Base-by-base conservation (phyloP, 1,140 invertebrate species). In the Drosophila truncata region DNA sequence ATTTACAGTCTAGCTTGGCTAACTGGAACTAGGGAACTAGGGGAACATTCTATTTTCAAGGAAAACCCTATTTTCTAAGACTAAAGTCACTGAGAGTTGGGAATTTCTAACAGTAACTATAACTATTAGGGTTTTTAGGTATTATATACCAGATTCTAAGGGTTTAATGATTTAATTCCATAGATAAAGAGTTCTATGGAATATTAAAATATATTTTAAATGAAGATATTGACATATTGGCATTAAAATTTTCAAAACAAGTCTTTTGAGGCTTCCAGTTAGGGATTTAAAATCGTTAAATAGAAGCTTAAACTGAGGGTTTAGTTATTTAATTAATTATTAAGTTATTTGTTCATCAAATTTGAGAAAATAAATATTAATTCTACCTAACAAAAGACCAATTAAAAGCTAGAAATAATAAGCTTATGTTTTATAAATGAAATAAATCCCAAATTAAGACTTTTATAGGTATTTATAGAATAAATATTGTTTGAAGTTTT, bases 1-100 rank as follows among this genome's bases (percentile, higher is more conserved):
- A 70, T 70, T 70, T 70, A 69, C 63, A 69, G 64, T 37, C 29
- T 10, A 37, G 41, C 64, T 47, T 64, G 58, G 31, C 59, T 66
- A 66, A 29, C 13, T n/a, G 23, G 9, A 14, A 23, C 63, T 37
- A 13, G n/a, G 5, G 4, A 20, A 23, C 0, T n/a, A n/a, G n/a
- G n/a, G n/a, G n/a, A n/a, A n/a, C 25, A 29, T 49, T 47, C 1
- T 14, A 23, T 8, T 14, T 5, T 13, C 3, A 4, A 16, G 16
- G 0, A 29, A 31, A 50, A n/a, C 0, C 4, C 16, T 2, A 7
- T 52, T 20, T 52, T 47, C 23, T 9, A 23, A 4, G n/a, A 44
- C 42, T 3, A 41, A 18, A 10, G 39, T 18, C 27, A 11, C 10
- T 33, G 29, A 31, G 29, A 1, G 0, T 20, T 9, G 0, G 7